phyloP scores from a whole-genome alignment of 2,113 vertebrate species.

The Reinhardtius hippoglossoides region DNA sequence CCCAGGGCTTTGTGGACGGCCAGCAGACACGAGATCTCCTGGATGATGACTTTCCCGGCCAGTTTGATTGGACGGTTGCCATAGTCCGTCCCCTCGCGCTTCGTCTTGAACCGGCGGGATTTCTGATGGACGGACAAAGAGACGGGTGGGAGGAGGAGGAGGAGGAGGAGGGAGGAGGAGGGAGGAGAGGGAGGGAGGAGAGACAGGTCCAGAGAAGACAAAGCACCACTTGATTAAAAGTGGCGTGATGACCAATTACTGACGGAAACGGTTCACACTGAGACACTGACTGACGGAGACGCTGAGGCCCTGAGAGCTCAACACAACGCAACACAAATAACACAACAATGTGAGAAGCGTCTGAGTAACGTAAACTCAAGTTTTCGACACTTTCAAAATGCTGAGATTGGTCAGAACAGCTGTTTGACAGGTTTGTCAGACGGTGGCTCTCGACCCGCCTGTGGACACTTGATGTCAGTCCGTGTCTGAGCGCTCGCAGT shows the following conservation, averaged over 20 bases:
- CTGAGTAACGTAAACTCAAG: no score
- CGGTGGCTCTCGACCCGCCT: not conserved
- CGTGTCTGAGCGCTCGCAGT: not conserved
- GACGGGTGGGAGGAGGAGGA: not conserved
- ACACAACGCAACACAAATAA: no score
- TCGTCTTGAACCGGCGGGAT: slow-evolving; percentile 95
- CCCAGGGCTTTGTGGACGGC: slow-evolving; percentile 94
- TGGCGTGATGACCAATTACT: slow-evolving; percentile 36
- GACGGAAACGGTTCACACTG: slow-evolving; percentile 46
- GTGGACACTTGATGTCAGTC: not conserved
- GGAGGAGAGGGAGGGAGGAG: slow-evolving; percentile 17
- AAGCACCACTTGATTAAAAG: slow-evolving; percentile 68
- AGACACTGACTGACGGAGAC: not conserved
- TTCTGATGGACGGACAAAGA: slow-evolving; percentile 83
- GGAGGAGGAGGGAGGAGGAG: slow-evolving; percentile 22
- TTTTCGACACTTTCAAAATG: no score
- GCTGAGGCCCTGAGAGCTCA: not conserved
- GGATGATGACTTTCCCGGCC: slow-evolving; percentile 97
- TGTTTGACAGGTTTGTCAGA: not conserved
- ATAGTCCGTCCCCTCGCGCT: slow-evolving; percentile 89
- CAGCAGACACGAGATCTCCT: slow-evolving; percentile 94
- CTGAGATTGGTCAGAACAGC: no score
- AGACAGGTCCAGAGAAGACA: slow-evolving; percentile 34
- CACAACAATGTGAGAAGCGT: no score
- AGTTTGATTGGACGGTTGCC: slow-evolving; percentile 91